Percentiles rank a stretch among this genome's conserved stretches.
Evolutionary conservation across 2,888 invertebrate species (phyloP).

Genomic region (Asteroscopus sphinx): DNA sequence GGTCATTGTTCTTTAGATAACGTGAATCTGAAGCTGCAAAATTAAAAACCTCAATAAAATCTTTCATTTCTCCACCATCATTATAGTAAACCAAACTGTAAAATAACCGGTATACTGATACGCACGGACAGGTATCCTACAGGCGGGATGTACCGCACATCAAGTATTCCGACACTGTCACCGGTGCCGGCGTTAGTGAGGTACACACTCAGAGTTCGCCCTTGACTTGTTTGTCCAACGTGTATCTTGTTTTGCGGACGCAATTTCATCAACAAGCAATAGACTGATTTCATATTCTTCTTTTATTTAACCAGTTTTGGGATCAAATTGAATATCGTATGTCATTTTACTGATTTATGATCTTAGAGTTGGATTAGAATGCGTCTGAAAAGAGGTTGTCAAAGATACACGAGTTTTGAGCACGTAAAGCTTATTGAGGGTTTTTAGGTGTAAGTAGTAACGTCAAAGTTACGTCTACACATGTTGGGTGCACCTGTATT

Average conservation of each 20-base stretch:
- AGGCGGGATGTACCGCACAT: slow-evolving; percentile 96
- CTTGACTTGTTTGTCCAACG: slow-evolving; percentile 73
- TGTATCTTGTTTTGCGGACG: slow-evolving; percentile 66
- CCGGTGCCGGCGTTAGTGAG: slow-evolving; percentile 93
- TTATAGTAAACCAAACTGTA: slow-evolving; percentile 38
- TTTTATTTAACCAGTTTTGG: no score
- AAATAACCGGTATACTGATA: slow-evolving; percentile 73
- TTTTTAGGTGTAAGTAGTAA: slow-evolving; percentile 72
- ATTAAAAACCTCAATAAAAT: not conserved
- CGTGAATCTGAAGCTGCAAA: not conserved
- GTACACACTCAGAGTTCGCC: slow-evolving; percentile 87
- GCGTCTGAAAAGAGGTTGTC: slow-evolving; percentile 61
- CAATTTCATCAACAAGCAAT: slow-evolving; percentile 58
- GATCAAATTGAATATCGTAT: no score
- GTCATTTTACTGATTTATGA: no score
- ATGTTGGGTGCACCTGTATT: slow-evolving; percentile 67
- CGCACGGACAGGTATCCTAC: slow-evolving; percentile 88
- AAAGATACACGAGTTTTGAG: slow-evolving; percentile 68
- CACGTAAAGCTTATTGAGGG: slow-evolving; percentile 78
- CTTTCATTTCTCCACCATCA: slow-evolving; percentile 28
- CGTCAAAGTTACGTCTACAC: slow-evolving; percentile 61
- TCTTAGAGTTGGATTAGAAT: slow-evolving; percentile 58
- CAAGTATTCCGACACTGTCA: slow-evolving; percentile 96
- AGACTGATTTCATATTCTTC: not conserved
- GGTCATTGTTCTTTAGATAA: no score